Base-by-base conservation (phyloP, 1,140 invertebrate genomes). In the Penaeus vannamei region DNA sequence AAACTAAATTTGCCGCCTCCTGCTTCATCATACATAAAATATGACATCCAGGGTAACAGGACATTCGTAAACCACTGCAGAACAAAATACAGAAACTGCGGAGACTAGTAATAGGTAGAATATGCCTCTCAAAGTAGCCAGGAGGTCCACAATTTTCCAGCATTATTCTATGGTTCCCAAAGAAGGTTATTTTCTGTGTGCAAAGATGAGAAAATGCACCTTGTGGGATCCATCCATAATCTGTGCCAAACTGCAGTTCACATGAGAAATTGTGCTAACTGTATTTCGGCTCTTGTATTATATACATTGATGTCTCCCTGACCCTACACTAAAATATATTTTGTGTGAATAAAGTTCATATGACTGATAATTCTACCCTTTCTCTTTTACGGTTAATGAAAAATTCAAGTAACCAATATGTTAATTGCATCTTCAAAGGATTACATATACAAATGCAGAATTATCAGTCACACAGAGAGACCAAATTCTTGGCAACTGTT, bases 51-150 rank as follows among this genome's bases (percentile, higher is more conserved):
- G 60, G 77, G 42, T 77, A 89, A 82, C 86, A 82, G 64, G 82
- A 89, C 82, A 89, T 89, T 77, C 69, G 76, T 84, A 89, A 89
- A 84, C 59, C 86, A 87, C 87, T 89, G 87, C 72, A 89, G 60
- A 89, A 89, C 82, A 89, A 84, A 89, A 84, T 88, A 88, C 81
- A 88, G 82, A 83, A 82, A 89, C 84, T 84, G 61, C 62, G 76
- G 87, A 89, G 87, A 89, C 87, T 89, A 89, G 87, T 89, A 69
- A 85, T 84, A 89, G 69, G 85, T 86, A 89, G 81, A 89, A 89
- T 84, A 84, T 89, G 87, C 82, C 83, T 85, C 82, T 89, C 83
- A 89, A 84, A 88, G 84, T 84, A 85, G 87, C 87, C 72, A 76
- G 42, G 82, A 82, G 61, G 87, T 72, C 53, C 59, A 89, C 82